Percentiles rank a stretch among this genome's conserved stretches.
phyloP scores from a whole-genome alignment of 2,797 vertebrate species.

The Danio tinwini region DNA sequence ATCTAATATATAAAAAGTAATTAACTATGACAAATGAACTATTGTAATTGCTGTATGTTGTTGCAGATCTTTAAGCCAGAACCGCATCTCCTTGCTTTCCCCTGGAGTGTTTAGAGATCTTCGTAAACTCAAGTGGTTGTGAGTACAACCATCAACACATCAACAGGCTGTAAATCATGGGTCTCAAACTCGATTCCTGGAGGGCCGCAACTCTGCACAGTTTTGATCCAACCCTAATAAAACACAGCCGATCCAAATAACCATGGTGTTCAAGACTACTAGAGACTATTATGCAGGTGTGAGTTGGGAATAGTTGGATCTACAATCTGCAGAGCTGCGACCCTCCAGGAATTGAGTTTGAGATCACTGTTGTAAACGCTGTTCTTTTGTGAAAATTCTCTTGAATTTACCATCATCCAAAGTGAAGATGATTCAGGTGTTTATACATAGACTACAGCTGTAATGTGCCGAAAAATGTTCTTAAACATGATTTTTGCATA shows the following conservation, averaged over 20 bases:
- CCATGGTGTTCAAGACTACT: too few species aligned
- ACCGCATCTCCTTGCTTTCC: conserved; percentile 69
- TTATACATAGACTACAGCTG: not conserved
- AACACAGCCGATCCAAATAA: too few species aligned
- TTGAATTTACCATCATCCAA: not conserved
- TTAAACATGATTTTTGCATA: not conserved
- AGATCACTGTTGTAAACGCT: not conserved
- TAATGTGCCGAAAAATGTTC: not conserved
- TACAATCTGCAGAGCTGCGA: too few species aligned
- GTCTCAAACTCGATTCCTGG: too few species aligned
- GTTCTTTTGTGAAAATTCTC: not conserved
- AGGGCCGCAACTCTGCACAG: too few species aligned
- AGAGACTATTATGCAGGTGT: too few species aligned
- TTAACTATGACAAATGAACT: not conserved
- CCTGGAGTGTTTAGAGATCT: conserved; percentile 70
- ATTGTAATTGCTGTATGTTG: not conserved
- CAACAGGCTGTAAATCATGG: not conserved
- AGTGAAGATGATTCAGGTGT: not conserved
- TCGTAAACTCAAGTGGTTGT: conserved; percentile 70
- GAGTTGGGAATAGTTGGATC: too few species aligned
- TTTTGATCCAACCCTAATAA: too few species aligned
- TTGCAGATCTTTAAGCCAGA: conserved; percentile 73
- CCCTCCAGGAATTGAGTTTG: too few species aligned
- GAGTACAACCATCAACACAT: conserved; percentile 57
- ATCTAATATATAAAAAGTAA: not conserved